A percentile compares a stretch with the other conserved stretches of the same genome.
These are phyloP conservation scores for Helicoverpa armigera DNA, from an alignment of 1,140 invertebrate genomes.

Conservation along the genomic window DNA sequence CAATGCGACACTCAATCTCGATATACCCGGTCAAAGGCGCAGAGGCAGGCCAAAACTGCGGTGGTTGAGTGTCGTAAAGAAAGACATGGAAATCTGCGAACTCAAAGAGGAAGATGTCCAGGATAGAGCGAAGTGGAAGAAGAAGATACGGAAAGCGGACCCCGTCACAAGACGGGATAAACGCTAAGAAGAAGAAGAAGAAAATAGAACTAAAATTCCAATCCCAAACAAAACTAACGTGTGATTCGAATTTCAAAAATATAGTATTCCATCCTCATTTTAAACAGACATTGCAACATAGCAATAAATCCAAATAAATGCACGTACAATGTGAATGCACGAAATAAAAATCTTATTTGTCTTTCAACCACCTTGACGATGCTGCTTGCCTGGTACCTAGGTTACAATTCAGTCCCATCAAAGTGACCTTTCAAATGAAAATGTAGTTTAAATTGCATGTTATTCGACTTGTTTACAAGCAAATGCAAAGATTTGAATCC, in stretches of 20 bases:
- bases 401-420: neutral
- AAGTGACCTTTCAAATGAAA: slow-evolving; percentile 8
- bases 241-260: too few relatives aligned
- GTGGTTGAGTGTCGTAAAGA: too few relatives aligned
- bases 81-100: too few relatives aligned
- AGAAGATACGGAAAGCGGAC: too few relatives aligned
- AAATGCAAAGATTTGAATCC: neutral
- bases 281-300: neutral
- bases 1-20: too few relatives aligned
- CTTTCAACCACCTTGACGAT: slow-evolving; percentile 19
- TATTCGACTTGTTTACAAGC: neutral
- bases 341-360: neutral
- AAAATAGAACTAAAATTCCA: neutral
- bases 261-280: too few relatives aligned
- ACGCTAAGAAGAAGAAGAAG: too few relatives aligned
- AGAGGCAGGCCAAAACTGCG: too few relatives aligned
- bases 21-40: too few relatives aligned
- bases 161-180: too few relatives aligned
- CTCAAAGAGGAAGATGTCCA: too few relatives aligned
- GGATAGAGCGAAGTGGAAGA: too few relatives aligned
- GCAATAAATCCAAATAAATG: slow-evolving; percentile 10
- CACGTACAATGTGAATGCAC: neutral
- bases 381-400: slow-evolving; percentile 16
- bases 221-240: neutral
- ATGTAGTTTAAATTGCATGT: neutral